Percentiles rank a stretch among this genome's conserved stretches.
Evolutionary conservation across 2,797 vertebrate species (phyloP).

Genomic region (Anisognathus igniventris): DNA sequence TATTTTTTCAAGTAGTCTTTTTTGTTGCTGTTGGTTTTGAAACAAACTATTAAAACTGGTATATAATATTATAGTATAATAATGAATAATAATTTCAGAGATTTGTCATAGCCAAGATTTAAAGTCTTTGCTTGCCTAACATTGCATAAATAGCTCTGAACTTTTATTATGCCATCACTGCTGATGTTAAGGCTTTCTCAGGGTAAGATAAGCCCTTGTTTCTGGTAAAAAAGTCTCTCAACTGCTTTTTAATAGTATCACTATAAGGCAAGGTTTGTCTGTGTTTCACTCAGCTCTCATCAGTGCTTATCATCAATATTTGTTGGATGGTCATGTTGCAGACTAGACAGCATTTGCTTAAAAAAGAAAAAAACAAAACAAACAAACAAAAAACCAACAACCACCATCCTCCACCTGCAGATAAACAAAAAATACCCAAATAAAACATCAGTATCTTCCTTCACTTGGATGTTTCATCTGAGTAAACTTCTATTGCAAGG

Average conservation of each 20-base stretch:
- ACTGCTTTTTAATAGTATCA: not conserved
- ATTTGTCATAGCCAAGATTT: not conserved
- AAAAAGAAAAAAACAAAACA: not conserved
- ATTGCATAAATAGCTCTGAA: not conserved
- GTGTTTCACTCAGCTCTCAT: not conserved
- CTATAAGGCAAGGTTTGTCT: not conserved
- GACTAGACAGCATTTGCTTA: not conserved
- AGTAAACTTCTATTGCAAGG: not conserved
- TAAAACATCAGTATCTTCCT: not conserved
- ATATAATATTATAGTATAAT: not conserved
- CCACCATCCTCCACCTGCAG: fast-evolving
- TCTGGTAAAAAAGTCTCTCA: not conserved
- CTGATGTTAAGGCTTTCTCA: not conserved
- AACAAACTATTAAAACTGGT: not conserved
- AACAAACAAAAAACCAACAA: not conserved
- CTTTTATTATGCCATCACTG: not conserved
- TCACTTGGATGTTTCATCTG: not conserved
- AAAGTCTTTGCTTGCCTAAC: not conserved
- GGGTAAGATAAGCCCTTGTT: not conserved
- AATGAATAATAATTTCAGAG: not conserved
- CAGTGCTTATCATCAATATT: not conserved
- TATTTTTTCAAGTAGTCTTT: not conserved
- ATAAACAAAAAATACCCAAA: not conserved
- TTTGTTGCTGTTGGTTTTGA: not conserved
- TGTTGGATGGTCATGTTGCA: not conserved